Evolutionary conservation across 2,888 invertebrate genomes (phyloP), one percentile per base, ranked within the genome.

Genomic region (Cataglyphis albicans): DNA sequence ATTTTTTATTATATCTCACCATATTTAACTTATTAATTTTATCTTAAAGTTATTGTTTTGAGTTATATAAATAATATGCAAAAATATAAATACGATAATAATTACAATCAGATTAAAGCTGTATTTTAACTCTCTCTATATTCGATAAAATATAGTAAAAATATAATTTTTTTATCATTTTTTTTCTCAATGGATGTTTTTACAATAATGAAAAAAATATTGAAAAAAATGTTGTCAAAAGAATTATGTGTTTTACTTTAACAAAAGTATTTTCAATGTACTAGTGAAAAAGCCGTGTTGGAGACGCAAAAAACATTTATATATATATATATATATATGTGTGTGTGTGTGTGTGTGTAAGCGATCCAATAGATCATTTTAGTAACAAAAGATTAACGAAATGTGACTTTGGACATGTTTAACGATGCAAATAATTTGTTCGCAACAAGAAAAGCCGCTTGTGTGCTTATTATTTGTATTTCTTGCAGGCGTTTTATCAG

Each of bases 361-460:
- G 21, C 21, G 21, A 21, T 21, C 21, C 21, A 21, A 70, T 44
- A 32, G 41, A 80, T 80, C 32, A 72, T 61, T 59, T 12, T 32
- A 25, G 32, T 78, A 52, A 72, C 70, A 44, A 78, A 59, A 18
- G 12, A 72, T 80, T 80, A 80, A 72, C 57, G 32, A 78, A 78
- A 78, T n/a, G 15, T 21, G 5, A 48, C 7, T n/a, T 52, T 35
- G 0, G 72, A 4, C 12, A 32, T 44, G 21, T 72, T 80, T 59
- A 80, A 72, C 44, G 25, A 44, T 35, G 32, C 44, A 72, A 80
- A 44, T 59, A 80, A 44, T 44, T 78, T 29, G 44, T 41, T 78
- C 18, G 35, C 59, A 35, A 80, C 72, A 9, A 80, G 78, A 44
- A 72, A 80, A 78, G 32, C 35, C 72, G 35, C 25, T 72, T 18